Percentiles rank a stretch among this genome's conserved stretches.
phyloP scores from a whole-genome alignment of 2,888 invertebrate species.

The Unio pictorum region DNA sequence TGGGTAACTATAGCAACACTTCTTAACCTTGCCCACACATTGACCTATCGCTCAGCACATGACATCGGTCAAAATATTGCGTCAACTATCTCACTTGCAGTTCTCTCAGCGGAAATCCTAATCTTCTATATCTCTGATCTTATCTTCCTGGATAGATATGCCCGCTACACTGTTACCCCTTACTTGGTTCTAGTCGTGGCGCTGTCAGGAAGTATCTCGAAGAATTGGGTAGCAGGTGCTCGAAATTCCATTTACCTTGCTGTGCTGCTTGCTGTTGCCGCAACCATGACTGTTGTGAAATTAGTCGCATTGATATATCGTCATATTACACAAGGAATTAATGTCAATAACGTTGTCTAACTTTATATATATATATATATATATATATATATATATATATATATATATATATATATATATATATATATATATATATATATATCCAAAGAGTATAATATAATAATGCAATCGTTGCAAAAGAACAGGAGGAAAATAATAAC shows the following conservation, averaged over 20 bases:
- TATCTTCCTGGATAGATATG: slow-evolving; percentile 48
- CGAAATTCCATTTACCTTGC: slow-evolving; percentile 39
- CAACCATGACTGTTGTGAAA: slow-evolving; percentile 16
- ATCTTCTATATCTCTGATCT: slow-evolving; percentile 51
- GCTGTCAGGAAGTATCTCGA: slow-evolving; percentile 46
- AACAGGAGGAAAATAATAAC: too few species aligned
- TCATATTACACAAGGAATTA: slow-evolving; percentile 9
- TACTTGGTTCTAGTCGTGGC: slow-evolving; percentile 52
- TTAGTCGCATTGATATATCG: slow-evolving; percentile 16
- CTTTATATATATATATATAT: too few species aligned
- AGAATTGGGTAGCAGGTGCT: slow-evolving; percentile 28
- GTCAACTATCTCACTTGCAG: slow-evolving; percentile 45
- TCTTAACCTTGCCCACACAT: slow-evolving; percentile 52
- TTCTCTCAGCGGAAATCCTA: slow-evolving; percentile 45
- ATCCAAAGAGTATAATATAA: too few species aligned
- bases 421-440: too few species aligned
- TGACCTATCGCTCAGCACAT: slow-evolving; percentile 26
- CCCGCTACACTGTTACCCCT: slow-evolving; percentile 54
- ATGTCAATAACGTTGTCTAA: neutral
- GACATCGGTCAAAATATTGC: slow-evolving; percentile 22
- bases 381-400: too few species aligned
- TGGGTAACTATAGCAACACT: slow-evolving; percentile 57
- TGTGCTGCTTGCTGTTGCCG: slow-evolving; percentile 18
- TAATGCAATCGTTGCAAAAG: too few species aligned
- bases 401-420: too few species aligned